A percentile compares a stretch with the other conserved stretches of the same genome.
phyloP scores from a whole-genome alignment of 2,888 invertebrate genomes.

The Electrophaes corylata region DNA sequence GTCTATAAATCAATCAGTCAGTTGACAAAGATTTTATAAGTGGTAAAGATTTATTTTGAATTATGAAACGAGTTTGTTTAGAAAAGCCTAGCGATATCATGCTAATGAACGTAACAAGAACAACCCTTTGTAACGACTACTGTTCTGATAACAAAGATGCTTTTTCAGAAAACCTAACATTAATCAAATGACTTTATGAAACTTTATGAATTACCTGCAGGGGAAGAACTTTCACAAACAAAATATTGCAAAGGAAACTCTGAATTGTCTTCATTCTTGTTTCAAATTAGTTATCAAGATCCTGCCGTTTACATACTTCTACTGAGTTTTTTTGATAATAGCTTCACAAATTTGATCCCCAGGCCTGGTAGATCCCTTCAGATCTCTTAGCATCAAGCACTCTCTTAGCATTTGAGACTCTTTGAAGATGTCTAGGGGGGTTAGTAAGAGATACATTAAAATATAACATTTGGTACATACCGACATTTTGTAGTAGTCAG shows the following conservation, averaged over 20 bases:
- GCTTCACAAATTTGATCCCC: no score
- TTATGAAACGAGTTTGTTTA: background rate
- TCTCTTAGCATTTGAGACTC: no score
- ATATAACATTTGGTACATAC: no score
- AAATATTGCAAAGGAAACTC: slow-evolving; percentile 47
- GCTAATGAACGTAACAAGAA: slow-evolving; percentile 22
- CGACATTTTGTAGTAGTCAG: no score
- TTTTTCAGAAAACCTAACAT: slow-evolving; percentile 44
- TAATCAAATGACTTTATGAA: slow-evolving; percentile 50
- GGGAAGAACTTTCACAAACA: slow-evolving; percentile 46
- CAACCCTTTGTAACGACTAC: slow-evolving; percentile 34
- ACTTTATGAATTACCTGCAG: slow-evolving; percentile 50
- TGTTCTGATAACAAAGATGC: slow-evolving; percentile 40
- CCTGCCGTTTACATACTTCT: slow-evolving; percentile 28
- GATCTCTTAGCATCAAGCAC: no score
- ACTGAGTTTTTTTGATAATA: slow-evolving; percentile 20
- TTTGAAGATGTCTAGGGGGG: no score
- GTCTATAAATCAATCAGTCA: no score
- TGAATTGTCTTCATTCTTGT: slow-evolving; percentile 46
- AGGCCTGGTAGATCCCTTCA: no score
- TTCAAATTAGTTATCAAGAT: slow-evolving; percentile 43
- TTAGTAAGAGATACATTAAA: no score
- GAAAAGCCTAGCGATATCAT: background rate
- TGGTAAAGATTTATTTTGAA: no score
- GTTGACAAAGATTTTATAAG: no score